These are phyloP conservation scores for Alcedo atthis DNA, from an alignment of 2,797 vertebrate species.

Conservation along the genomic window DNA sequence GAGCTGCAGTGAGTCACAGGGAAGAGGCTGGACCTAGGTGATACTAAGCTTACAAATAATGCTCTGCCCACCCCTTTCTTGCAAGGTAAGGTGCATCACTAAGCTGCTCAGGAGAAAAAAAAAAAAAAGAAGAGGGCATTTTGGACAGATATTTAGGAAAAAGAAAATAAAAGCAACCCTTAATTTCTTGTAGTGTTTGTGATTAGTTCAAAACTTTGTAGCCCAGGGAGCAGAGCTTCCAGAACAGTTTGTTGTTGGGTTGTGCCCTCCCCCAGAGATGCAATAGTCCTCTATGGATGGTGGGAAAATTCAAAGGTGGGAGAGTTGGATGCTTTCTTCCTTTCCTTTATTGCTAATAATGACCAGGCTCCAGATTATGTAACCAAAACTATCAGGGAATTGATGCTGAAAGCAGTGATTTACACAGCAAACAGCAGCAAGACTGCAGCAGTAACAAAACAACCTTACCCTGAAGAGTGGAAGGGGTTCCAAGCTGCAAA, in stretches of 20 bases:
- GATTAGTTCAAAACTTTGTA: neutral
- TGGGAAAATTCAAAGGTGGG: neutral
- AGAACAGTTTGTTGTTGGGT: neutral
- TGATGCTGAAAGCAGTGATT: neutral
- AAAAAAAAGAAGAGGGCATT: neutral
- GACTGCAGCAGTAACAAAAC: conserved; percentile 8
- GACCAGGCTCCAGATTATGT: neutral
- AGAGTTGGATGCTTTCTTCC: neutral
- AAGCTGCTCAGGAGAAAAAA: neutral
- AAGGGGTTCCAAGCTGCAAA: neutral
- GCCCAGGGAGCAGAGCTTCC: neutral
- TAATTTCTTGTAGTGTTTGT: neutral
- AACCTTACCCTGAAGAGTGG: neutral
- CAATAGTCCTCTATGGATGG: neutral
- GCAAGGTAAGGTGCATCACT: neutral
- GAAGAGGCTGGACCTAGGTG: conserved; percentile 42
- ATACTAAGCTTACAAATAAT: conserved; percentile 36
- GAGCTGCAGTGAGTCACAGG: conserved; percentile 52
- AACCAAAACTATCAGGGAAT: neutral
- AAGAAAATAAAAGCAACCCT: neutral
- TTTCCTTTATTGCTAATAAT: neutral
- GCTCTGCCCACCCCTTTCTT: conserved; percentile 15
- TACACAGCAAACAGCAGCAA: neutral
- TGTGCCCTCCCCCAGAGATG: neutral
- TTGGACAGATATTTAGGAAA: neutral